phyloP scores from a whole-genome alignment of 2,797 vertebrate species.

The Odontamblyopus rebecca region DNA sequence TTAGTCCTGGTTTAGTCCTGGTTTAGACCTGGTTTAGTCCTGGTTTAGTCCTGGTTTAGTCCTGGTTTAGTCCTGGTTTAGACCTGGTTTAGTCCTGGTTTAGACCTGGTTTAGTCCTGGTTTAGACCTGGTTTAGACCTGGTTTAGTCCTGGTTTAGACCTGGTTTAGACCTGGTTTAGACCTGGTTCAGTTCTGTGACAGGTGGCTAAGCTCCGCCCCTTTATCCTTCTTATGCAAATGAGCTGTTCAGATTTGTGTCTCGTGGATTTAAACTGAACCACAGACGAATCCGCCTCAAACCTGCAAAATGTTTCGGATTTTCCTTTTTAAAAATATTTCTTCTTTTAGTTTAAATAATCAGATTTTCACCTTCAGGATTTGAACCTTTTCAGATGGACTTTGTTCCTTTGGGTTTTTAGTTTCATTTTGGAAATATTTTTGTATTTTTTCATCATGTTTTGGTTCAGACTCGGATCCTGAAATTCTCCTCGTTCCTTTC shows the following conservation, averaged over 20 bases:
- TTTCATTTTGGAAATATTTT: too few relatives aligned
- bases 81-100: background rate
- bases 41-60: background rate
- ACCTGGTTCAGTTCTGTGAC: background rate
- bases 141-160: background rate
- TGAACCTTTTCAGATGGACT: too few relatives aligned
- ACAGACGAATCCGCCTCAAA: too few relatives aligned
- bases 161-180: background rate
- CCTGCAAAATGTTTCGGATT: too few relatives aligned
- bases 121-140: background rate
- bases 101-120: background rate
- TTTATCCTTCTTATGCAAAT: conserved; percentile 3
- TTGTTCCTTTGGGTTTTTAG: too few relatives aligned
- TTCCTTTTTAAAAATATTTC: too few relatives aligned
- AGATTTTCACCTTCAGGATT: too few relatives aligned
- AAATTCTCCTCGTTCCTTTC: too few relatives aligned
- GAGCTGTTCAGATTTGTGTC: background rate
- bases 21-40: background rate
- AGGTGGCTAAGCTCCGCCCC: conserved; percentile 1
- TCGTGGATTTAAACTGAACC: background rate
- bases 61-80: background rate
- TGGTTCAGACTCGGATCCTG: too few relatives aligned
- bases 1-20: too few relatives aligned
- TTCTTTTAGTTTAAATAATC: too few relatives aligned
- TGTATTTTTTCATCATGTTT: too few relatives aligned